A percentile compares a stretch with the other conserved stretches of the same genome.
These are phyloP conservation scores for Adelphocoris suturalis DNA, from an alignment of 2,888 invertebrate genomes.

Conservation along the genomic window DNA sequence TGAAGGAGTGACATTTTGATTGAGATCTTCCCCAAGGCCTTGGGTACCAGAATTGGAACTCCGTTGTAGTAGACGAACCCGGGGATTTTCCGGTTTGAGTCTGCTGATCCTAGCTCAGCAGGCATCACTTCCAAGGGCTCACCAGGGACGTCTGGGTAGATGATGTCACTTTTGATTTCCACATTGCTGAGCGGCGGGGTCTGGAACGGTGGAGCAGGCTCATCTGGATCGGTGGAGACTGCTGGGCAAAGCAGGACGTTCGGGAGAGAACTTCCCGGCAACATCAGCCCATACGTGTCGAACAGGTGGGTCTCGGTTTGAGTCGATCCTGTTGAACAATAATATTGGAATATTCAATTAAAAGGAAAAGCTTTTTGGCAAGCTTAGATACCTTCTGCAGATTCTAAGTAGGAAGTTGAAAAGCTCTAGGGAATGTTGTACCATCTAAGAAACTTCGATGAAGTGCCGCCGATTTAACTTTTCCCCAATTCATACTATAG, in stretches of 20 bases:
- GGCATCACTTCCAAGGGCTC: not conserved
- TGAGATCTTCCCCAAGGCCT: slow-evolving; percentile 43
- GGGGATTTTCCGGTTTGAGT: not conserved
- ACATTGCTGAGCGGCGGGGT: not conserved
- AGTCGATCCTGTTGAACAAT: not conserved
- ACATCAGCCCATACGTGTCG: slow-evolving; percentile 41
- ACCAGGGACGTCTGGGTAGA: not conserved
- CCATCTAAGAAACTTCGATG: too few species aligned
- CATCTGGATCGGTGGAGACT: not conserved
- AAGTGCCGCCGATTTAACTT: too few species aligned
- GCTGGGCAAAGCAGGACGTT: slow-evolving; percentile 47
- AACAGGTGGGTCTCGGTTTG: not conserved
- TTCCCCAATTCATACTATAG: too few species aligned
- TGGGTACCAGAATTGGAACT: not conserved
- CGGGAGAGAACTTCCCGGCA: slow-evolving; percentile 17
- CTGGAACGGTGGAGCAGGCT: slow-evolving; percentile 43
- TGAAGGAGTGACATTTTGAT: not conserved
- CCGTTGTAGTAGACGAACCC: slow-evolving; percentile 41
- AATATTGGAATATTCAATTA: not conserved
- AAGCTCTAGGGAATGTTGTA: too few species aligned
- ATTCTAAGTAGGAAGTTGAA: too few species aligned
- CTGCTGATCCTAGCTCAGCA: too few species aligned
- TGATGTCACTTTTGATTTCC: not conserved
- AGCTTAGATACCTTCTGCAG: too few species aligned
- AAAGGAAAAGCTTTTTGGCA: too few species aligned